Base-by-base conservation (phyloP, 2,888 invertebrate species). In the Tachina fera region DNA sequence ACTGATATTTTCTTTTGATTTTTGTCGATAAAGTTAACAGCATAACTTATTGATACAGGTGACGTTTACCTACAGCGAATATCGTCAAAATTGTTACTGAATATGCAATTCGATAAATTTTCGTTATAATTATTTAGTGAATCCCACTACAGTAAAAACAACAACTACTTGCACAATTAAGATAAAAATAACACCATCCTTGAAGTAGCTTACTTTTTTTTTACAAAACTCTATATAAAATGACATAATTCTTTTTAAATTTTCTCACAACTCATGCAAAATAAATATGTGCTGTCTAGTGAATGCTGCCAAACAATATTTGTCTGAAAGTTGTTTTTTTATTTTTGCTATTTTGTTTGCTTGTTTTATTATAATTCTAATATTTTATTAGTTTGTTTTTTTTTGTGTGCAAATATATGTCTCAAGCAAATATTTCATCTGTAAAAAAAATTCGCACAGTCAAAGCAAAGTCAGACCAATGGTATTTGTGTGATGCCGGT, bases 351-450 rank as follows among this genome's bases (percentile, higher is more conserved):
- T 49, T 58, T 80, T 49, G 14, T 56, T 65, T 53, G 14, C 14
- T 68, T 65, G 39, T 60, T 47, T 70, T 31, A 19, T 47, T 61
- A 31, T n/a, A 60, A 39, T 39, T 39, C 22, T 60, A 31, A 22
- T n/a, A 43, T 45, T 58, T 65, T 51, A 10, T 68, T 31, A 45
- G 16, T 47, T 41, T 2, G 49, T 43, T 5, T 31, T 53, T 72
- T 74, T 70, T 51, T 68, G n/a, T 47, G 4, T 19, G n/a, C 43
- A 70, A 70, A 86, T 83, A 83, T 83, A 65, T 83, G 31, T 75
- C 60, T 86, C 72, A 80, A 72, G 80, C 61, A 86, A 80, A 79
- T 72, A 72, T 76, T 79, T 82, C 63, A 78, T 78, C 56, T 61
- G 67, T 47, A 71, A 75, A 83, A 75, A 67, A 63, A 80, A 16